Conservation (phyloP, 2,113 vertebrate genomes). For the Cercocebus atys region DNA sequence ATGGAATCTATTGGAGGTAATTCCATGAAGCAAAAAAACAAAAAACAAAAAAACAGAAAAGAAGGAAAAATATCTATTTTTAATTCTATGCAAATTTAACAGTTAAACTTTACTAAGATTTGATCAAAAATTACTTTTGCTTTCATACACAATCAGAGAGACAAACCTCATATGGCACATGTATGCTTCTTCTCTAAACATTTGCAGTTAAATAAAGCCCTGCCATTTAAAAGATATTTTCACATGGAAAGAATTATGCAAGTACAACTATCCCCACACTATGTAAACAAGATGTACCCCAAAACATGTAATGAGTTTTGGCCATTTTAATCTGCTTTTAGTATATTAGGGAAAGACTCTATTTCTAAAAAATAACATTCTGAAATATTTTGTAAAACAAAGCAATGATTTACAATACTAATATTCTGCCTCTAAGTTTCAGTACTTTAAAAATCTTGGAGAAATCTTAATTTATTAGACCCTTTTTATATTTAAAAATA, state of each 20-base stretch:
- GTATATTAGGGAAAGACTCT: neutral
- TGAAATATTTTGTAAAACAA: constrained; percentile 1
- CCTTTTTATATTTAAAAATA: neutral
- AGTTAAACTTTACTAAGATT: neutral
- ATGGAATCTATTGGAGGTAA: neutral
- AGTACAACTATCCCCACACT: neutral
- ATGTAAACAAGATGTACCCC: neutral
- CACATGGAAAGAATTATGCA: neutral
- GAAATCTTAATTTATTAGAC: constrained; percentile 15
- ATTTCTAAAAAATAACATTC: constrained; percentile 7
- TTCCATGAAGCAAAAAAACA: too few relatives aligned
- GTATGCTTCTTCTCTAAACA: neutral
- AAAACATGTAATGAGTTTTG: neutral
- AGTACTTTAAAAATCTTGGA: neutral
- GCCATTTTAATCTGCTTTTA: neutral
- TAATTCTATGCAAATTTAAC: neutral
- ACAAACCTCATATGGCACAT: neutral
- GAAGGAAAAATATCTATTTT: neutral
- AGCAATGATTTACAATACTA: neutral
- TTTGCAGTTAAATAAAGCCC: neutral
- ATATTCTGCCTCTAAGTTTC: neutral
- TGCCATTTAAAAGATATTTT: neutral
- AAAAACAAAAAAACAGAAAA: too few relatives aligned
- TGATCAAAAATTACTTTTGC: neutral
- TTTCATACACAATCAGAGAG: neutral